Base-by-base conservation (phyloP, 2,113 vertebrate genomes). In the Bubo scandiacus region DNA sequence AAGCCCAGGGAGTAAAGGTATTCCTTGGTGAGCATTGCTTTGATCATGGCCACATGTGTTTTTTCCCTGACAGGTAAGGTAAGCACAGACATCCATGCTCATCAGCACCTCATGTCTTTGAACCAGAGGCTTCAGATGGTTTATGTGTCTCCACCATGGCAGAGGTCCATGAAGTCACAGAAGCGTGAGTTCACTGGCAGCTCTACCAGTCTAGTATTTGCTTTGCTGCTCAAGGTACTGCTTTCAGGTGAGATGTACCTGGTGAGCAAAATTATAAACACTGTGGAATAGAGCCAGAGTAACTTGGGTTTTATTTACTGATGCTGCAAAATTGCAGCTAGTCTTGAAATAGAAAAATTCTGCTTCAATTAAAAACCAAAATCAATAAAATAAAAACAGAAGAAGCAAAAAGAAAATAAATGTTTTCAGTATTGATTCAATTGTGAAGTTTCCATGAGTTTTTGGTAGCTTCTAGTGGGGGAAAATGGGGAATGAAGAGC, bases 381-480 rank as follows among this genome's bases (percentile, higher is more conserved):
- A 7, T 5, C 2, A 49, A 61, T 9, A 15, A 81, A 30, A 79
- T 19, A 25, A 62, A 68, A 58, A 2, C 15, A 43, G 32, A n/a
- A 59, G 11, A 0, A 63, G 14, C 15, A 32, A 65, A 47, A 27
- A 2, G 5, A 20, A 42, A 36, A 38, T 8, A n/a, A 18, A 12
- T 2, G 1, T 26, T 75, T 29, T 22, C 25, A 26, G 22, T 23
- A n/a, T 52, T 45, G 49, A 38, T 52, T 9, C 40, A 21, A 55
- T 7, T 0, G 0, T 29, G 23, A 72, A 18, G 10, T 12, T 84
- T 67, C 29, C 27, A 6, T 0, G 0, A n/a, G 5, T 13, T 38
- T 45, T 49, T 22, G 5, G 30, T 36, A 67, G 32, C 17, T 82
- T 17, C 18, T 16, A 15, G 7, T 12, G 10, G 32, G 18, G 15